Evolutionary conservation across 2,888 invertebrate genomes (phyloP).

Genomic region (Seira ritae): DNA sequence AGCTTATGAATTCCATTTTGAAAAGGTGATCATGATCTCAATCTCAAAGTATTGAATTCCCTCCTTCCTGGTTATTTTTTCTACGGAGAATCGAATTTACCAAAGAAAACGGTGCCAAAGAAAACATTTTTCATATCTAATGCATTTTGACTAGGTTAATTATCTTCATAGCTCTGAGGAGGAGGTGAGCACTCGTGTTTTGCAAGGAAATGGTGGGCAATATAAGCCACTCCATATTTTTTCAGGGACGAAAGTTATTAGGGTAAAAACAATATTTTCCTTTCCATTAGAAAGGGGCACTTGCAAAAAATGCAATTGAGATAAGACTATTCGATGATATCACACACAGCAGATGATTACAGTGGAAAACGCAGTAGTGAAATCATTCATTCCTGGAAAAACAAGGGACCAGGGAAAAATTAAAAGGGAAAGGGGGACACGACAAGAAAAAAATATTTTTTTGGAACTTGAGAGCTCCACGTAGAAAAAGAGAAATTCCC

Average conservation of each 20-base stretch:
- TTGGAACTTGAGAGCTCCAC: neutral
- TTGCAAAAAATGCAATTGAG: neutral
- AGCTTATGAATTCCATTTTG: too few species aligned
- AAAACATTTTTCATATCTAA: neutral
- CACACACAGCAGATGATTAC: neutral
- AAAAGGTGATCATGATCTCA: too few species aligned
- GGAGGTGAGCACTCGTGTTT: neutral
- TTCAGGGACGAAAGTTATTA: neutral
- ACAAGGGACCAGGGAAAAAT: constrained; percentile 23
- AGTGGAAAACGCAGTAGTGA: neutral
- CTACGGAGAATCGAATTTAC: neutral
- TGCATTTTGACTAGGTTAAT: neutral
- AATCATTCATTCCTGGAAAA: neutral
- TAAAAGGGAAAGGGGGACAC: neutral
- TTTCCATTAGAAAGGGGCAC: neutral
- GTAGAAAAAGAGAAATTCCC: constrained; percentile 48
- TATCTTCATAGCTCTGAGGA: neutral
- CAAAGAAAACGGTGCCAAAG: neutral
- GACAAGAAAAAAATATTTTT: constrained; percentile 4
- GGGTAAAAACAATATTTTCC: neutral
- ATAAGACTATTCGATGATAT: neutral
- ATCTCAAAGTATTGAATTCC: too few species aligned
- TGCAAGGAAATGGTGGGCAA: neutral
- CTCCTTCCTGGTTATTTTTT: neutral
- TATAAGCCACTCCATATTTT: neutral